Base-by-base conservation (phyloP, 1,140 invertebrate genomes). In the Adelges cooleyi region DNA sequence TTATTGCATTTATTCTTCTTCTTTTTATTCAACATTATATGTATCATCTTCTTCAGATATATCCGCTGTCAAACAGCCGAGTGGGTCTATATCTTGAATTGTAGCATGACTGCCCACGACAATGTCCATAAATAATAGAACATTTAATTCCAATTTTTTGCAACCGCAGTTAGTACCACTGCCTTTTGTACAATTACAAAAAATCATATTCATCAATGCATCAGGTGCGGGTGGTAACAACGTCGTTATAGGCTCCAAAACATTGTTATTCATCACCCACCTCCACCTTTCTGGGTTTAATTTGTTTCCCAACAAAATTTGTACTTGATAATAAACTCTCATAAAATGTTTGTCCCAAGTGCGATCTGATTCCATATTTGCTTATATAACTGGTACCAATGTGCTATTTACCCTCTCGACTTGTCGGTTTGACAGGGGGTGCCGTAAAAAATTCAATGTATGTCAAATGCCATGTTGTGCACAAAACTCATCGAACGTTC, bases 51-150 rank as follows among this genome's bases (percentile, higher is more conserved):
- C 22, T 25, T 50, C 4, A 22, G 20, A 18, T 23, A 23, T 23
- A 22, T 23, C 8, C 0, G 20, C 20, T 13, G 20, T 22, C 15
- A 49, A 23, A 49, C n/a, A n/a, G 9, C 20, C 13, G 20, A 3
- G 9, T 22, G 9, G 2, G 17, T n/a, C n/a, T n/a, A n/a, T n/a
- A 49, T 22, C 46, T 49, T 49, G 46, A 49, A 49, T 49, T 49
- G 0, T 22, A 49, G 8, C 46, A 49, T 9, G 46, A 49, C 2
- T 49, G 46, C 4, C 46, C 46, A 23, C 46, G 20, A 13, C 22
- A 49, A 49, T 49, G 46, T 49, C 46, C 46, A 49, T 22, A 49
- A 23, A 49, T 49, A 49, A 48, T 49, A 22, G 46, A 49, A 49
- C 18, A 49, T 2, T 5, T 49, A 13, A 49, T 5, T 13, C 46